Evolutionary conservation across 2,797 vertebrate species (phyloP), one percentile per base, ranked within the genome.

Genomic region (Phylloscopus collybita): DNA sequence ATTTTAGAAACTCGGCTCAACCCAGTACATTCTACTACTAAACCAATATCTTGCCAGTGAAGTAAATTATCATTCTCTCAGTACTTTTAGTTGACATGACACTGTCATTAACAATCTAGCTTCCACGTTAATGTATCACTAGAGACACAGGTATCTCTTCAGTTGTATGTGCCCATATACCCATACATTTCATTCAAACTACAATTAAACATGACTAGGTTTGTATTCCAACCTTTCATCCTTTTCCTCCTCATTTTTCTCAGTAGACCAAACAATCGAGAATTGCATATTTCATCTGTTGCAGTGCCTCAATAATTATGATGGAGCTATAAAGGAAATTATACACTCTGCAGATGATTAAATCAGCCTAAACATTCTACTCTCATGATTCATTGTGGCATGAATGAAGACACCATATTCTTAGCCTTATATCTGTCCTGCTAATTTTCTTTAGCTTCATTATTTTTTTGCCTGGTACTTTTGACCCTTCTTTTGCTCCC

Each of bases 401-500:
- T 92, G 80, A 94, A 95, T 88, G 84, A 97, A 90, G 86, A 83
- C n/a, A 91, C 91, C 62, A 92, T 88, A 91, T 80, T 80, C 78
- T 93, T 89, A 88, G 81, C 47, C 75, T 96, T 76, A 26, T 75
- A 87, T 92, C 50, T 86, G 70, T 93, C 92, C 86, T 86, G 60
- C 67, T 96, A 94, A 97, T 98, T 96, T 97, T 90, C 76, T 42
- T 73, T 80, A 62, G 42, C 53, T 95, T 87, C 72, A 78, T 97
- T 88, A 65, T 91, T 94, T 91, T 88, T 88, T 94, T 67, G 65
- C 50, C 49, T 81, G 34, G 11, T 93, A 82, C 81, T 83, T 90
- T 87, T 96, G 94, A 97, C 88, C 96, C 78, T 93, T 95, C 88
- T 88, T 97, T 96, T 92, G 51, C 87, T 92, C 93, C 27, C 54